phyloP scores from a whole-genome alignment of 2,113 vertebrate genomes.

The Gambusia affinis region DNA sequence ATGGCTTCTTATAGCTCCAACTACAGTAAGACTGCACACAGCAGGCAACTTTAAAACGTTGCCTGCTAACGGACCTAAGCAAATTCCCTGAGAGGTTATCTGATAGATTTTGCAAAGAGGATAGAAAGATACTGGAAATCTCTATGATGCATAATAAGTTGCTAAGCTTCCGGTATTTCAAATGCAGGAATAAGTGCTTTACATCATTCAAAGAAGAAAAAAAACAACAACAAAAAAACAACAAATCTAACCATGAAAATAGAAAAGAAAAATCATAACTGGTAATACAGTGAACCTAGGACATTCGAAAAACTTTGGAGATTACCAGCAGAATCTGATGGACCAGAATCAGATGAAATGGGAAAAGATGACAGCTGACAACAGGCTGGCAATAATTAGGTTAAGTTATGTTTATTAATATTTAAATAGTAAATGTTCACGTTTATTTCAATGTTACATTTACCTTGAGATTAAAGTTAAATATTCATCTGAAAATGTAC shows the following conservation, averaged over 20 bases:
- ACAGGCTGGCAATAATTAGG: neutral
- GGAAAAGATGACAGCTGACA: too few species aligned
- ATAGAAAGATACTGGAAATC: conserved; percentile 35
- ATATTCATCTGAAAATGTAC: neutral
- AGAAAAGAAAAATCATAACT: neutral
- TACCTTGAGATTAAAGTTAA: neutral
- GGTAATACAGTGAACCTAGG: too few species aligned
- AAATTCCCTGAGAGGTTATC: conserved; percentile 4
- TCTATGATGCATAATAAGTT: neutral
- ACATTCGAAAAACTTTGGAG: too few species aligned
- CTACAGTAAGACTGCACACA: conserved; percentile 48
- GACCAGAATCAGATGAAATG: too few species aligned
- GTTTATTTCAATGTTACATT: neutral
- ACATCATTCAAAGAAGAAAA: neutral
- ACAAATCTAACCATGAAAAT: neutral
- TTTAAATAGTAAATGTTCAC: neutral
- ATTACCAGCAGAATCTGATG: too few species aligned
- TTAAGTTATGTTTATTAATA: neutral
- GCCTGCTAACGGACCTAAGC: conserved; percentile 30
- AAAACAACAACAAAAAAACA: too few species aligned
- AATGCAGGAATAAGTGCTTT: neutral
- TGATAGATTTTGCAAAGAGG: conserved; percentile 46
- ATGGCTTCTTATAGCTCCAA: conserved; percentile 57
- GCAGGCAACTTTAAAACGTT: conserved; percentile 43
- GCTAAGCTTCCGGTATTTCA: neutral